Evolutionary conservation across 1,140 invertebrate species (phyloP).

Genomic region (Platyscapa corneri): DNA sequence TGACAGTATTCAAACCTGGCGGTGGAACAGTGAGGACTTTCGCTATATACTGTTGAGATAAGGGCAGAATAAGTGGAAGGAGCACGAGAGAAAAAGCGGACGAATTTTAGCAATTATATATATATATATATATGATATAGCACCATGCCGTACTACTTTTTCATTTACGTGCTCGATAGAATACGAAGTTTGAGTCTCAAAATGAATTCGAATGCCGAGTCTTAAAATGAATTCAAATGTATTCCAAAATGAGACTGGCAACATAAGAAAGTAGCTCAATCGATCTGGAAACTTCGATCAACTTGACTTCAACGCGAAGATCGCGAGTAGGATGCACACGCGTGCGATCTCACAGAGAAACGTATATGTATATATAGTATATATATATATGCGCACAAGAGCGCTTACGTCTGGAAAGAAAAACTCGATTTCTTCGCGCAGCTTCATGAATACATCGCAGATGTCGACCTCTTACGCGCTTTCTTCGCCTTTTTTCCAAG

Average conservation of each 20-base stretch:
- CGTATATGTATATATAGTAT: too few species aligned
- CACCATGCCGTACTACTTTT: neutral
- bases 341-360: neutral
- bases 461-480: constrained; percentile 15
- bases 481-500: neutral
- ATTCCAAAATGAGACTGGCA: constrained; percentile 13
- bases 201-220: constrained; percentile 18
- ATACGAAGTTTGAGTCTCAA: neutral
- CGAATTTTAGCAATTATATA: neutral
- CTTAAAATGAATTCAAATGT: constrained; percentile 18
- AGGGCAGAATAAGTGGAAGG: neutral
- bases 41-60: neutral
- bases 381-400: neutral
- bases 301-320: neutral
- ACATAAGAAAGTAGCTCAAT: constrained; percentile 19
- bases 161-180: neutral
- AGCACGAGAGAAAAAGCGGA: neutral
- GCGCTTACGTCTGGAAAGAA: neutral
- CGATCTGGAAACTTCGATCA: constrained; percentile 34
- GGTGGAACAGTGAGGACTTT: neutral
- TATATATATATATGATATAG: neutral
- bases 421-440: constrained; percentile 24
- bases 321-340: neutral
- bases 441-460: constrained; percentile 44
- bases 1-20: constrained; percentile 3